Evolutionary conservation across 2,888 invertebrate species (phyloP), one percentile per base, ranked within the genome.

Genomic region (Yponomeuta sedellus): DNA sequence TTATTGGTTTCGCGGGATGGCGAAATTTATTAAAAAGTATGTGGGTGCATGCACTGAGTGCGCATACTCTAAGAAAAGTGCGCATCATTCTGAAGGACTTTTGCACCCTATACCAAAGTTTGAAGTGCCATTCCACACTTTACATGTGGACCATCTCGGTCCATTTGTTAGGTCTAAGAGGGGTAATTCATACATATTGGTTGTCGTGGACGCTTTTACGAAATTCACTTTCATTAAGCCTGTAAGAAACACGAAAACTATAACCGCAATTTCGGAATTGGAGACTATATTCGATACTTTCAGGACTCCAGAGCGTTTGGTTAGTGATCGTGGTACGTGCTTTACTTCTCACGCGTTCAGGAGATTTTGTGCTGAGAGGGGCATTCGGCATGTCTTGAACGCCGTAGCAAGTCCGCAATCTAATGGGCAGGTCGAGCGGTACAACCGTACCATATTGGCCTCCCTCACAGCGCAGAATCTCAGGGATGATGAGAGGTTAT

Each of bases 1-100:
- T 11, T 64, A 66, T 39, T 68, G 68, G 68, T 68, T 68, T 28
- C 25, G 66, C 16, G 64, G 64, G 57, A 56, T 68, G 64, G 1
- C 6, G 6, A 5, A 61, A 59, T 2, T 25, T 25, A 4, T 25
- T 25, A 25, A 25, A 25, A 25, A 25, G 25, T 25, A 25, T 25
- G 4, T 25, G 3, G 3, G 4, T 3, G 25, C 25, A 2, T 66
- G 66, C 63, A 34, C 64, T 19, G 66, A 67, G 34, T 68, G 68
- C 44, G 67, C 67, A 1, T 68, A 64, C 28, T 71, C 75, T 22
- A 84, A 85, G 69, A 68, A 71, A 5, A 66, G n/a, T 61, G 69
- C n/a, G 20, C 75, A 74, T 16, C 71, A 70, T 59, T 71, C n/a
- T n/a, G 70, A 75, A 67, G 83, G 83, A 10, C 69, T 71, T 19